These are phyloP conservation scores for Burhinus bistriatus DNA, from an alignment of 2,113 vertebrate genomes.

Conservation along the genomic window DNA sequence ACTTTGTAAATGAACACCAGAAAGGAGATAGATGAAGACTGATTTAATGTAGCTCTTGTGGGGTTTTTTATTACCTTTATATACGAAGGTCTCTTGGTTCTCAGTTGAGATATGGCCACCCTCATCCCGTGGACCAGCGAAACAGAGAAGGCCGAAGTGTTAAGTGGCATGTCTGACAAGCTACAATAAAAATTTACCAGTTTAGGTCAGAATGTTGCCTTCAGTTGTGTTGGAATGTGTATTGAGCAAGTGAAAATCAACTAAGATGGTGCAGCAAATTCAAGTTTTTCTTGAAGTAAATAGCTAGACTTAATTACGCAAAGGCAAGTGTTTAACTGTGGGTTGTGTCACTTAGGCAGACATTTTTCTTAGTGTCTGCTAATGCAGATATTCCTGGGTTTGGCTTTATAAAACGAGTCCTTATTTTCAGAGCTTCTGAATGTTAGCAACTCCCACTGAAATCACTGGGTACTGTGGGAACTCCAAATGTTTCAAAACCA, in stretches of 20 bases:
- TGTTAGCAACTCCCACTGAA: background rate
- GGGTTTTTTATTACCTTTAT: background rate
- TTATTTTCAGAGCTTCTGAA: background rate
- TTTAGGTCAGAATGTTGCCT: background rate
- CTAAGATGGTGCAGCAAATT: background rate
- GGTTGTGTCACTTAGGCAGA: background rate
- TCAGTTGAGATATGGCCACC: background rate
- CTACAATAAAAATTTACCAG: background rate
- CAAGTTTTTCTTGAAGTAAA: background rate
- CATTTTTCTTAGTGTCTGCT: background rate
- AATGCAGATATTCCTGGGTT: background rate
- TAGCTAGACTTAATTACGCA: background rate
- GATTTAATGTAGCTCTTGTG: background rate
- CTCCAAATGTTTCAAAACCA: background rate
- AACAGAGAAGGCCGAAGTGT: background rate
- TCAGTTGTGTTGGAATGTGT: background rate
- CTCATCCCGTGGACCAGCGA: accelerated
- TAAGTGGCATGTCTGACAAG: background rate
- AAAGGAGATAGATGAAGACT: background rate
- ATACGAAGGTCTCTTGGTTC: background rate
- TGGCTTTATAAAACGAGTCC: background rate
- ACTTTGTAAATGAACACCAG: background rate
- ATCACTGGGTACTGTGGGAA: background rate
- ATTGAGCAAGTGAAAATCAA: background rate
- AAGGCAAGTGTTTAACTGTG: background rate